A percentile compares a stretch with the other conserved stretches of the same genome.
These are phyloP conservation scores for Marmota monax DNA, from an alignment of 2,113 vertebrate genomes.

Conservation along the genomic window DNA sequence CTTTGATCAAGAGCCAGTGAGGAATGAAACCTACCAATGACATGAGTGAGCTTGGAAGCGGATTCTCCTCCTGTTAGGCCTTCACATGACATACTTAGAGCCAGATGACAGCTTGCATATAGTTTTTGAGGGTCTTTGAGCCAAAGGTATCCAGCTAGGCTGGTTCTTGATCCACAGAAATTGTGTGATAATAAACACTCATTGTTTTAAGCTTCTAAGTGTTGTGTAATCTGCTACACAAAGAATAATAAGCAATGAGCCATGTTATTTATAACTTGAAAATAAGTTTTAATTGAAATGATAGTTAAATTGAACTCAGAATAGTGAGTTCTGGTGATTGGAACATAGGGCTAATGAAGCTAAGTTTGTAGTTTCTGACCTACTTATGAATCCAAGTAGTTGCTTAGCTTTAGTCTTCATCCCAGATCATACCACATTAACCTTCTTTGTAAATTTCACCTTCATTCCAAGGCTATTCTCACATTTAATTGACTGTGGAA, in stretches of 20 bases:
- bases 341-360: neutral
- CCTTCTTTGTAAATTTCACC: neutral
- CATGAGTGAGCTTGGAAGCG: neutral
- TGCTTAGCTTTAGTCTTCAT: neutral
- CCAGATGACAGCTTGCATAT: neutral
- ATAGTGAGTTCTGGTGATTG: neutral
- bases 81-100: neutral
- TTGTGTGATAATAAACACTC: neutral
- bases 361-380: neutral
- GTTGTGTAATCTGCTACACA: neutral
- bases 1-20: neutral
- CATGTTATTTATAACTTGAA: neutral
- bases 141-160: neutral
- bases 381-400: neutral
- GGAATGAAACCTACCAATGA: neutral
- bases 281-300: conserved; percentile 27
- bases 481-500: neutral
- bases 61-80: neutral
- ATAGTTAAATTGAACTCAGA: neutral
- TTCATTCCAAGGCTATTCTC: neutral
- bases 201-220: conserved; percentile 1
- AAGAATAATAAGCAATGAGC: conserved; percentile 13
- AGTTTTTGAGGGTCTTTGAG: neutral
- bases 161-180: neutral
- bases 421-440: neutral